phyloP scores from a whole-genome alignment of 2,797 vertebrate genomes.

The Hypotaenidia philippensis region DNA sequence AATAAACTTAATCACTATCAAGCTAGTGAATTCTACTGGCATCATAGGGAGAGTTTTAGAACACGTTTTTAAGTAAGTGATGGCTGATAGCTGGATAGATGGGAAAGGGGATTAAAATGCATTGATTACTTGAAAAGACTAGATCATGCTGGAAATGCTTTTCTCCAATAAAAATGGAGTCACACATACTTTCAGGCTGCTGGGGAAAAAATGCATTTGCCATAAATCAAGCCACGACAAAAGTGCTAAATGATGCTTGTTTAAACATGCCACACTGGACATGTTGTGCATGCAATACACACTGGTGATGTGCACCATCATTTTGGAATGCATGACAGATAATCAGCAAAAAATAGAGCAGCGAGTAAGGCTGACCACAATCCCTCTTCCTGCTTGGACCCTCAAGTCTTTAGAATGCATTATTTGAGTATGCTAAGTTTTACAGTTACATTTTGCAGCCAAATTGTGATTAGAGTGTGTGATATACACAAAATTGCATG shows the following conservation, averaged over 20 bases:
- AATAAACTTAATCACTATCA: background rate
- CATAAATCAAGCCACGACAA: background rate
- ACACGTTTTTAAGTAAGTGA: background rate
- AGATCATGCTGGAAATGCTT: background rate
- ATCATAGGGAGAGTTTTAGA: background rate
- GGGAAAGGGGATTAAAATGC: background rate
- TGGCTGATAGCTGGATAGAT: background rate
- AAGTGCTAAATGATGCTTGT: background rate
- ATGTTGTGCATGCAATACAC: background rate
- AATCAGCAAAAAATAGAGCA: background rate
- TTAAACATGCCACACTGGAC: background rate
- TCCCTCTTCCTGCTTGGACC: background rate
- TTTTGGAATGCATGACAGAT: background rate
- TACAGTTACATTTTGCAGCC: background rate
- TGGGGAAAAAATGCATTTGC: background rate
- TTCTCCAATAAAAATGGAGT: background rate
- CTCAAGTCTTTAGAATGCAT: background rate
- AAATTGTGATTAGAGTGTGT: background rate
- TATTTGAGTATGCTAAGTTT: background rate
- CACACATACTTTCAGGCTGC: background rate
- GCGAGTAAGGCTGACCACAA: background rate
- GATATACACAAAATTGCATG: fast-evolving
- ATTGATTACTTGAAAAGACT: background rate
- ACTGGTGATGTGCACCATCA: background rate
- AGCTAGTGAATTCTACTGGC: background rate